phyloP scores from a whole-genome alignment of 1,140 invertebrate genomes.

The Pseudomyrmex concolor region DNA sequence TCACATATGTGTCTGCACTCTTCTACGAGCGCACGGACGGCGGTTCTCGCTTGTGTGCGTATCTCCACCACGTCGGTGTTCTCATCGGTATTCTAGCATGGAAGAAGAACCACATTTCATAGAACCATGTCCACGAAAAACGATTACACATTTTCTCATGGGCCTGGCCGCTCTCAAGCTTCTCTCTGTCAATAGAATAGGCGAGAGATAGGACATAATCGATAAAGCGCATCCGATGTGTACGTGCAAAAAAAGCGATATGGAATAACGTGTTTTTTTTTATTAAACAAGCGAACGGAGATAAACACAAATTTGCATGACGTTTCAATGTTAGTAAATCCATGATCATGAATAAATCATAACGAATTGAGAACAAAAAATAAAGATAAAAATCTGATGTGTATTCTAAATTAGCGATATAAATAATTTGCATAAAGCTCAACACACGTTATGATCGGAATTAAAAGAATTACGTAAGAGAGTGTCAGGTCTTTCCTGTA shows the following conservation, averaged over 20 bases:
- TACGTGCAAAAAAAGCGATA: neutral
- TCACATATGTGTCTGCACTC: no score
- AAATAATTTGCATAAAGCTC: neutral
- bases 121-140: no score
- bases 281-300: conserved; percentile 21
- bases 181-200: neutral
- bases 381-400: no score
- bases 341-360: neutral
- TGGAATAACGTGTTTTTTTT: neutral
- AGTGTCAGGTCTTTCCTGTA: conserved; percentile 52
- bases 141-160: no score
- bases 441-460: conserved; percentile 45
- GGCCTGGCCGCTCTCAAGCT: no score
- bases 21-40: no score
- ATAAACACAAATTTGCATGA: neutral
- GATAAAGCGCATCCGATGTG: neutral
- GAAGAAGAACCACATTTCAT: no score
- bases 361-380: neutral
- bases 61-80: no score
- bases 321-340: neutral
- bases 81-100: no score
- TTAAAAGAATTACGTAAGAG: conserved; percentile 74
- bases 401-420: conserved; percentile 13
- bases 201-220: no score
- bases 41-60: no score